Evolutionary conservation across 2,113 vertebrate genomes (phyloP), one percentile per base, ranked within the genome.

Genomic region (Otolemur garnettii): DNA sequence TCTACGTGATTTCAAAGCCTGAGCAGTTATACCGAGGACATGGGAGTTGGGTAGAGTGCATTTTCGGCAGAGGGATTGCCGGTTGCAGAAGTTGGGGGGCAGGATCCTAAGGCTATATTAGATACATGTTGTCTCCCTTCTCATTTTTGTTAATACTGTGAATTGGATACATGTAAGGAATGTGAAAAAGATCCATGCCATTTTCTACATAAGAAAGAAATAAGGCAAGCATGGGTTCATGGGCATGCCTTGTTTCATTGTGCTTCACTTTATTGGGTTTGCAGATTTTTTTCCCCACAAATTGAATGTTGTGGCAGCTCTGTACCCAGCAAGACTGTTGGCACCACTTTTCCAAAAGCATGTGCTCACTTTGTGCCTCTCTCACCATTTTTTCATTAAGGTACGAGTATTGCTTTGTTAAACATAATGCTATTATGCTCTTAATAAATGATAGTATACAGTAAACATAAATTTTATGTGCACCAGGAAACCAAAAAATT

Each of bases 41-140:
- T 38, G 7, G 1, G 45, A 33, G 8, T 45, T 5, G 1, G 45
- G 12, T 2, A 28, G 2, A 59, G 15, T 5, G 33, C 22, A 30
- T 66, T 57, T 78, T 57, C 60, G 55, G 21, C n/a, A 69, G 38
- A 74, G 7, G 17, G 33, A 26, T 4, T 19, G 33, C 7, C 53
- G 81, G 35, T 19, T 75, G 38, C 17, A 6, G 22, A 79, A 87
- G 7, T 38, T 50, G 8, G 45, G 10, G 45, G 45, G 8, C 17
- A 17, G 26, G 5, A 24, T 86, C 28, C 57, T 62, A 35, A 19
- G 13, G 66, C 9, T 68, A 10, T 66, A 59, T 62, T 86, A 72
- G 11, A 22, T 33, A 7, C 26, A 18, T 45, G 8, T 12, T 72
- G 7, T 81, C 68, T 81, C 33, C 10, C 24, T 0, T 45, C 26